Evolutionary conservation across 2,113 vertebrate genomes (phyloP), one percentile per base, ranked within the genome.

Genomic region (Microtus montanus): DNA sequence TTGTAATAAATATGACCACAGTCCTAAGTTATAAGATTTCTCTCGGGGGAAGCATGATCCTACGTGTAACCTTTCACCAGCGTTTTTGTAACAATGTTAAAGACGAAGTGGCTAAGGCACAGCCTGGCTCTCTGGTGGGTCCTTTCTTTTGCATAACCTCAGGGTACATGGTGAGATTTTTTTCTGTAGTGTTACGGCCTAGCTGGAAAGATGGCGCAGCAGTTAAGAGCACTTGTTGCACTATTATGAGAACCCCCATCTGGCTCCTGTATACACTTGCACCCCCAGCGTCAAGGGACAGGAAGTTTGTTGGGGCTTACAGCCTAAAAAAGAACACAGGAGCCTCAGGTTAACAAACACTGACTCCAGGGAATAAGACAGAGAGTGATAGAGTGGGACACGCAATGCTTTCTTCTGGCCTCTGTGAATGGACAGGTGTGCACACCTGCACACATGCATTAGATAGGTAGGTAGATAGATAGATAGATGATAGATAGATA

Each of bases 41-140:
- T 2, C 47, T 61, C 41, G 38, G 52, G 8, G 19, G 52, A 92
- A 90, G 7, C 41, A n/a, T 44, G 30, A 38, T 38, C 12, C 17
- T 30, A 17, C 61, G 64, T 75, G 10, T 38, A 49, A 80, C 73
- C 58, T 64, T 87, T 93, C 52, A 15, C 35, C 80, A 87, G 52
- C 3, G 12, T 33, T 85, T 93, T 44, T 13, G 1, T 63, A n/a
- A 70, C 10, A 15, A 20, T 52, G 30, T 54, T 20, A 63, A 75
- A 63, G 11, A 77, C 2, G 35, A 28, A 33, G 33, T 2, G 10
- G 10, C 22, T 26, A 54, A 88, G 63, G 15, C 33, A 71, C 1
- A 33, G 13, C 14, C 35, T 41, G 38, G 11, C n/a, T 10, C 47
- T 8, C 15, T 35, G 4, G 4, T 26, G 33, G 0, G 1, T 10